phyloP scores from a whole-genome alignment of 2,797 vertebrate species.

The Naso thynnoides region DNA sequence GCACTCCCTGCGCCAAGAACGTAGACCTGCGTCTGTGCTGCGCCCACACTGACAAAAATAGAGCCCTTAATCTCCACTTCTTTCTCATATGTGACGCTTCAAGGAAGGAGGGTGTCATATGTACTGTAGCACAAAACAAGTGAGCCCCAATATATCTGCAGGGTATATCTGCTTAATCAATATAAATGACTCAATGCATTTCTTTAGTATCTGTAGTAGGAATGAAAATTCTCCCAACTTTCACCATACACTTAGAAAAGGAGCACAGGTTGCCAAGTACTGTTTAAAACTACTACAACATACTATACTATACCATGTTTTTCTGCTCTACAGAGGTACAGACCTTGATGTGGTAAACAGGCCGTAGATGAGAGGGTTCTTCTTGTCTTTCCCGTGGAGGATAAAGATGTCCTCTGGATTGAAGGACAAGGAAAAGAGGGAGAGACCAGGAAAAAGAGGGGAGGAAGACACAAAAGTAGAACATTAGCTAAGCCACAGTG shows the following conservation, averaged over 20 bases:
- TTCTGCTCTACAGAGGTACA: slow-evolving; percentile 30
- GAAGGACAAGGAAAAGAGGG: slow-evolving; percentile 20
- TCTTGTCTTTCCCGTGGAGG: slow-evolving; percentile 86
- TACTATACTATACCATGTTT: neutral
- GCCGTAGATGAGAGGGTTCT: slow-evolving; percentile 88
- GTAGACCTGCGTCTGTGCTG: too few species aligned
- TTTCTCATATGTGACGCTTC: slow-evolving; percentile 4
- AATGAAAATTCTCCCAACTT: slow-evolving; percentile 15
- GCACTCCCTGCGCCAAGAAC: too few species aligned
- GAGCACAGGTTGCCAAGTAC: slow-evolving; percentile 1
- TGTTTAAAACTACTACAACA: neutral
- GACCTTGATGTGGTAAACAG: slow-evolving; percentile 89
- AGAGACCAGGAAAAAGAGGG: neutral
- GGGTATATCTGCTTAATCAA: slow-evolving; percentile 24
- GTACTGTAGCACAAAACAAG: neutral
- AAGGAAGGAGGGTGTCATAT: neutral
- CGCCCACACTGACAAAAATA: too few species aligned
- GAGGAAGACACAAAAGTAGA: slow-evolving; percentile 17
- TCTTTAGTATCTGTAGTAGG: neutral
- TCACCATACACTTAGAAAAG: slow-evolving; percentile 1
- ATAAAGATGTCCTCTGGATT: slow-evolving; percentile 87
- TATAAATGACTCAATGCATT: slow-evolving; percentile 4
- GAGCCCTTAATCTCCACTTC: neutral
- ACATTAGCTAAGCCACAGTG: slow-evolving; percentile 2
- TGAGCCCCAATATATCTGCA: slow-evolving; percentile 13